Evolutionary conservation across 2,113 vertebrate species (phyloP), one percentile per base, ranked within the genome.

Genomic region (Paradoxurus hermaphroditus): DNA sequence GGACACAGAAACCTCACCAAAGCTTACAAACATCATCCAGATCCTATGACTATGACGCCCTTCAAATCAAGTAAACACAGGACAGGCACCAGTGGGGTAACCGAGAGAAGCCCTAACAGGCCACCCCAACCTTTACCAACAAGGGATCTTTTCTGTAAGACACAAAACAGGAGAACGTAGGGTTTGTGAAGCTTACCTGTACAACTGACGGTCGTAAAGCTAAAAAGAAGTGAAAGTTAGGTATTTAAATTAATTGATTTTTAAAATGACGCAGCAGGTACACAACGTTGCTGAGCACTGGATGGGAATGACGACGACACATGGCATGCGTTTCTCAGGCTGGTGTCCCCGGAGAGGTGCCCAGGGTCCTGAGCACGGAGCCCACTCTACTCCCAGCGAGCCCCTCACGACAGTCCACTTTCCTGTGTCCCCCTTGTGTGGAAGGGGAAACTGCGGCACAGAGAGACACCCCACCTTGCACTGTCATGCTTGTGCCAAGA

Each of bases 161-260:
- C 46, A 56, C 25, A 16, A 19, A 91, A 53, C 15, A 0, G 15
- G 23, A 88, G 29, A 11, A 44, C n/a, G 6, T 11, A 3, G 12
- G 46, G 12, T 31, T 3, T 15, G 21, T 21, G 7, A 46, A 7
- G 16, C 96, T 98, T 98, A 99, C 99, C 99, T 99, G 99, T 99
- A 99, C 72, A 99, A 98, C 70, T 99, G 99, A 70, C 98, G 99
- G 77, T 99, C 99, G 21, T 95, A 98, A 21, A 99, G 99, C 99
- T 99, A 97, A 34, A 98, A 90, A 97, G 79, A 82, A 34, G 0
- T 39, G 25, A 39, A 83, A 96, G 49, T 68, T 14, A 91, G 36
- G 79, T 19, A 86, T 46, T 29, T 16, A 77, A 39, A 3, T 10
- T 49, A 84, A 12, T 19, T 56, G 41, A 6, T 3, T 1, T 81